These are phyloP conservation scores for Nylanderia fulva DNA, from an alignment of 1,140 invertebrate genomes.

Conservation along the genomic window DNA sequence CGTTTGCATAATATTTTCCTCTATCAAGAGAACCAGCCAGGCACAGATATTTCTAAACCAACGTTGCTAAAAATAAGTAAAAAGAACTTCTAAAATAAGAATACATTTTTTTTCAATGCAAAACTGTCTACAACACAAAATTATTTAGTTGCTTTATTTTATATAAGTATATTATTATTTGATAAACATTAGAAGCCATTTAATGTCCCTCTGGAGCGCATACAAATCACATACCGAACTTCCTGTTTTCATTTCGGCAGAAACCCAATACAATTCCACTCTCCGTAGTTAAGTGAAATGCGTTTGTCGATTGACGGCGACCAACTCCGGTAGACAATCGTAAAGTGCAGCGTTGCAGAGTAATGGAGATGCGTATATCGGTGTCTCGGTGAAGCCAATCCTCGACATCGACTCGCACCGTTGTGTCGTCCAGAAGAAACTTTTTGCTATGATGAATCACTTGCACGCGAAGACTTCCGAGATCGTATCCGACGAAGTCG, in stretches of 20 bases:
- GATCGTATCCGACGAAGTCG: constrained; percentile 81
- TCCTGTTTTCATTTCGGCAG: neutral
- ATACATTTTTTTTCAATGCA: too few species aligned
- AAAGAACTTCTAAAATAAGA: too few species aligned
- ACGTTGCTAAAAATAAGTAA: neutral
- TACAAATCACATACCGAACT: neutral
- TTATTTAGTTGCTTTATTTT: neutral
- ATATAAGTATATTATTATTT: constrained; percentile 7
- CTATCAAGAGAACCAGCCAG: constrained; percentile 35
- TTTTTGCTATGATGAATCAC: constrained; percentile 82
- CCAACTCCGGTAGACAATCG: constrained; percentile 73
- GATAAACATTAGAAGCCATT: neutral
- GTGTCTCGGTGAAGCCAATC: constrained; percentile 83
- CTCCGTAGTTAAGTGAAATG: constrained; percentile 75
- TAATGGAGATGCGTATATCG: constrained; percentile 82
- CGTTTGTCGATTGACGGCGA: constrained; percentile 75
- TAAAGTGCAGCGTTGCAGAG: constrained; percentile 73
- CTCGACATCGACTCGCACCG: constrained; percentile 80
- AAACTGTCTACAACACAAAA: neutral
- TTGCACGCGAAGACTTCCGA: constrained; percentile 85
- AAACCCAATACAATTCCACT: constrained; percentile 76
- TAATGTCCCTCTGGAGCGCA: neutral
- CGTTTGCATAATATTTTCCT: constrained; percentile 4
- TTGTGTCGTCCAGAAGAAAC: constrained; percentile 84
- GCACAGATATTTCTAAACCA: constrained; percentile 38